Conservation (phyloP, 2,888 invertebrate genomes). For the Argynnis bischoffii region DNA sequence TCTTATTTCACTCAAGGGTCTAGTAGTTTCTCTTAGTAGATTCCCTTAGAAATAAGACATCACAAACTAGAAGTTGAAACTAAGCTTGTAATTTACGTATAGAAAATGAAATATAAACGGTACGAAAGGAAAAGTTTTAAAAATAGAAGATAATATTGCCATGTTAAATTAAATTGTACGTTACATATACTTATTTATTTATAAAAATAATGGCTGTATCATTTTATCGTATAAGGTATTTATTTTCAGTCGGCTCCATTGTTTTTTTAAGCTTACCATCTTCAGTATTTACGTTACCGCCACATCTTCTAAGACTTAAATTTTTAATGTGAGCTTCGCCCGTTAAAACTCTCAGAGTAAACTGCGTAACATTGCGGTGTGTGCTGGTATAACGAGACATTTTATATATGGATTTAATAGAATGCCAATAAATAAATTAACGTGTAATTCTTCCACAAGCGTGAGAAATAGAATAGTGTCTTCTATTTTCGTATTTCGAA, state of each 20-base stretch:
- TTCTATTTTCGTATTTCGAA: neutral
- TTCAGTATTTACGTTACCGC: conserved; percentile 45
- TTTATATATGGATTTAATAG: conserved; percentile 13
- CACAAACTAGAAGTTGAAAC: too few relatives aligned
- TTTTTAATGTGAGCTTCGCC: conserved; percentile 47
- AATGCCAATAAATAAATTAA: neutral
- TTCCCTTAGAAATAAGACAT: too few relatives aligned
- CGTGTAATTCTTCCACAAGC: neutral
- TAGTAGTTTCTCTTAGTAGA: too few relatives aligned
- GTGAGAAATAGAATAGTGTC: neutral
- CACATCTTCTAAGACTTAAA: conserved; percentile 44
- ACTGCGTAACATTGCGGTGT: conserved; percentile 38
- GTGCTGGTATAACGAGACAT: conserved; percentile 37
- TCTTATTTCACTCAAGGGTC: too few relatives aligned
- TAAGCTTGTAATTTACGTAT: too few relatives aligned
- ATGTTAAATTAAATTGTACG: neutral
- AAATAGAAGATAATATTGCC: too few relatives aligned
- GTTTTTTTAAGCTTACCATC: conserved; percentile 40
- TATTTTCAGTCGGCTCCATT: conserved; percentile 32
- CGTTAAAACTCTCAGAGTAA: conserved; percentile 39
- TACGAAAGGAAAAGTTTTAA: too few relatives aligned
- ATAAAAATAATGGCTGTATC: conserved; percentile 8
- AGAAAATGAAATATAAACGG: too few relatives aligned
- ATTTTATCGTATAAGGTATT: conserved; percentile 20
- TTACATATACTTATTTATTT: neutral